Percentiles rank a stretch among this genome's conserved stretches.
These are phyloP conservation scores for Chironomus tepperi DNA, from an alignment of 1,140 invertebrate species.

Conservation along the genomic window DNA sequence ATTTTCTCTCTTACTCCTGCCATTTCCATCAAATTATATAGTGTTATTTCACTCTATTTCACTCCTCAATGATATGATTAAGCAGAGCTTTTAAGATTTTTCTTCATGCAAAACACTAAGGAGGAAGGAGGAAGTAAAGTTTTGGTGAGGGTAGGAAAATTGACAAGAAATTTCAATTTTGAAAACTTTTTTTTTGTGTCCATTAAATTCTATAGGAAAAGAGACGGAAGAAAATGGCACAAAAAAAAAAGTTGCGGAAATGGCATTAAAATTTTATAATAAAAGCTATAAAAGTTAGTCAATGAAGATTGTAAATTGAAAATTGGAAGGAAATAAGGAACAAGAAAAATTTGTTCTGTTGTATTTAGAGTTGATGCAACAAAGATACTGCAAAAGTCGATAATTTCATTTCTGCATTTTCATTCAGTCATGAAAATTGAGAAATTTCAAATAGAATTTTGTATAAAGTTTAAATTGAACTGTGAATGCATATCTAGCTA, in stretches of 20 bases:
- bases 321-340: not conserved
- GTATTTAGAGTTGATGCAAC: no score
- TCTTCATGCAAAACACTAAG: no score
- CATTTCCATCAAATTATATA: no score
- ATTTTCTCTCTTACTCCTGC: not conserved
- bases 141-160: not conserved
- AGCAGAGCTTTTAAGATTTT: no score
- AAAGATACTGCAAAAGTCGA: no score
- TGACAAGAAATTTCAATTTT: constrained; percentile 14
- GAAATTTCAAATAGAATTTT: no score
- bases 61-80: no score
- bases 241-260: not conserved
- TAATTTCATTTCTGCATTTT: no score
- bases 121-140: not conserved
- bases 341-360: not conserved
- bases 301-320: constrained; percentile 14
- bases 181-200: not conserved
- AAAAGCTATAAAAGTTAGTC: constrained; percentile 14
- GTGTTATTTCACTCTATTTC: no score
- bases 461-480: no score
- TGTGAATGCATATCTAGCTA: no score
- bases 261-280: constrained; percentile 15
- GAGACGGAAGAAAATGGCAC: not conserved
- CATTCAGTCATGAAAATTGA: no score
- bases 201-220: constrained; percentile 14